Percentiles rank a stretch among this genome's conserved stretches.
phyloP scores from a whole-genome alignment of 2,888 invertebrate species.

The Mactromeris polynyma region DNA sequence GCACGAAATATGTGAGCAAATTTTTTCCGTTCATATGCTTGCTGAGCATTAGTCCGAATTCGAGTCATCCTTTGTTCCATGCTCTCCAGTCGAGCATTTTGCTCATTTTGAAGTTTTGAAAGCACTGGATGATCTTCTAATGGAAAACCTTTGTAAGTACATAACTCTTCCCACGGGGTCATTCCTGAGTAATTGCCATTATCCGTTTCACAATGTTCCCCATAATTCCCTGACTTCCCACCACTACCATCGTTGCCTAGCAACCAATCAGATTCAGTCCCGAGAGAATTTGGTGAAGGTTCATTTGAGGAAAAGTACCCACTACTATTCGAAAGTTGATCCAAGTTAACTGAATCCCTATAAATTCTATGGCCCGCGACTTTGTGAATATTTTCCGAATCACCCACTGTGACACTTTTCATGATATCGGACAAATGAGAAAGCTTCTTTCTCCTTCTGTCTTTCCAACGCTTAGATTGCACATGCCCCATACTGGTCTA shows the following conservation, averaged over 20 bases:
- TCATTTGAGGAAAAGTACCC: slow-evolving; percentile 72
- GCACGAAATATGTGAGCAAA: slow-evolving; percentile 82
- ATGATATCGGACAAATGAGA: slow-evolving; percentile 68
- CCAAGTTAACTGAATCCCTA: slow-evolving; percentile 69
- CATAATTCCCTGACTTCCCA: slow-evolving; percentile 29
- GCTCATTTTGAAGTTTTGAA: slow-evolving; percentile 82
- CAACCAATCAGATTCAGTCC: slow-evolving; percentile 53
- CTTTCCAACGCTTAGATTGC: slow-evolving; percentile 73
- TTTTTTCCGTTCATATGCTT: slow-evolving; percentile 81
- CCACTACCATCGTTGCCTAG: slow-evolving; percentile 41
- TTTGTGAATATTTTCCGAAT: slow-evolving; percentile 61
- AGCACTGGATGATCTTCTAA: slow-evolving; percentile 82
- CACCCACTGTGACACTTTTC: slow-evolving; percentile 51
- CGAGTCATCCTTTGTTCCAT: slow-evolving; percentile 81
- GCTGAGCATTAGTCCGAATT: slow-evolving; percentile 81
- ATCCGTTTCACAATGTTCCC: slow-evolving; percentile 24
- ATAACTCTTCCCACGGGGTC: slow-evolving; percentile 61
- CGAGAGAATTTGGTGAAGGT: slow-evolving; percentile 58
- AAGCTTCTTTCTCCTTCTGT: slow-evolving; percentile 61
- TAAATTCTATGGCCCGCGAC: slow-evolving; percentile 69
- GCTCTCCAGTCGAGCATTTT: slow-evolving; percentile 80
- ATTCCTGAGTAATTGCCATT: slow-evolving; percentile 34
- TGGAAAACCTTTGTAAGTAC: slow-evolving; percentile 70
- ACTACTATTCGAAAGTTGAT: slow-evolving; percentile 71
- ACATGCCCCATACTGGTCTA: slow-evolving; percentile 73